Evolutionary conservation across 2,113 vertebrate species (phyloP).

Genomic region (Aythya baeri): DNA sequence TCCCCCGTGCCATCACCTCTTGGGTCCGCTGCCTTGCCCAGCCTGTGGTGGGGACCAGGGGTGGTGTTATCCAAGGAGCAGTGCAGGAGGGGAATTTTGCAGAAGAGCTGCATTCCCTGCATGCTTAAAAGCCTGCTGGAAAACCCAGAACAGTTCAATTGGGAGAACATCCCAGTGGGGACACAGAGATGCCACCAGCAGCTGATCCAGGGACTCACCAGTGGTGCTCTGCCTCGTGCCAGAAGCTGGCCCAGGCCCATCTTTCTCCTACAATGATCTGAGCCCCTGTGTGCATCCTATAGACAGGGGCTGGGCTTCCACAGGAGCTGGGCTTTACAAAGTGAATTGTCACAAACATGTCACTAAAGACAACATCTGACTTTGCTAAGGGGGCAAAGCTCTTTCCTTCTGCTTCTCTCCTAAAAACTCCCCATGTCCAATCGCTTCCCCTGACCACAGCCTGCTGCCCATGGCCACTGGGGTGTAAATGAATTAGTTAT

Average conservation of each 20-base stretch:
- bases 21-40: not conserved
- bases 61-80: not conserved
- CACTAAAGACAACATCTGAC: not conserved
- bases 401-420: not conserved
- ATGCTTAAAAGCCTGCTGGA: not conserved
- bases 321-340: not conserved
- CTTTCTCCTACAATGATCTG: not conserved
- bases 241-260: not conserved
- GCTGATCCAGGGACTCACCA: not conserved
- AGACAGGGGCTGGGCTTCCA: not conserved
- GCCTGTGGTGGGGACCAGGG: not conserved
- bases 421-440: not conserved
- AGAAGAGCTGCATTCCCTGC: not conserved
- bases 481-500: constrained; percentile 19
- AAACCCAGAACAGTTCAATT: not conserved
- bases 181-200: not conserved
- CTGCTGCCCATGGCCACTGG: not conserved
- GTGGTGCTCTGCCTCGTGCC: rapidly evolving
- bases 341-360: not conserved
- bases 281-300: not conserved
- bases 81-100: not conserved
- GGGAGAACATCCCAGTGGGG: not conserved
- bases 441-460: not conserved
- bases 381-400: not conserved
- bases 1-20: rapidly evolving